Evolutionary conservation across 2,888 invertebrate genomes (phyloP), one percentile per base, ranked within the genome.

Genomic region (Agonopterix alstromeriana): DNA sequence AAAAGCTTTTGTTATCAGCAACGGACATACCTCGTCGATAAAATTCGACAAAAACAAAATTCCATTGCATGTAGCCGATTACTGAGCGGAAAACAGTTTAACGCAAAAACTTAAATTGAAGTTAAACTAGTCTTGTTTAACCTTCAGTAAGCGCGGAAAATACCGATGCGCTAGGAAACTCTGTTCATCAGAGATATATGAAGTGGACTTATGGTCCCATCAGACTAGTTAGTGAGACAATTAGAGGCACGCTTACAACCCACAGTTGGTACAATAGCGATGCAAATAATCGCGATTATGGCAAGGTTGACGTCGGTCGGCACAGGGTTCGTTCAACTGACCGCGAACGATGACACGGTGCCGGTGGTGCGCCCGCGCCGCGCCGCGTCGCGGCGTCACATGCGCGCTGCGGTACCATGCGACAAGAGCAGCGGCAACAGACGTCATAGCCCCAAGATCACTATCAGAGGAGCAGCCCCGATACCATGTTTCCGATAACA

Each of bases 271-370:
- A 84, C 83, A 84, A 83, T 83, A 76, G 81, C 74, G 76, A 87
- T 87, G 87, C 82, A 86, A 86, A 87, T 87, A 82, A 86, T 83
- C 79, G 79, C 83, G 85, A 87, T 86, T 84, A 87, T 85, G 84
- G 85, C 85, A 85, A 86, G 85, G 86, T 85, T 87, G 86, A 82
- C 82, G 85, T 75, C 87, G 82, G 73, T 65, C 74, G 82, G 61
- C 74, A 61, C 80, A 77, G 82, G 87, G 88, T 86, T 87, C 88
- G 87, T 87, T 88, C 82, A 87, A 87, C 88, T 85, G 85, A 83
- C 84, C 81, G 85, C 85, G 87, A 86, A 58, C 88, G 87, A 88
- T 87, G 88, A 87, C 88, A 86, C 87, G 82, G 73, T 61, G 76
- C 76, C n/a, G n/a, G n/a, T n/a, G n/a, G n/a, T n/a, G n/a, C n/a